Base-by-base conservation (phyloP, 2,113 vertebrate genomes). In the Nycticorax nycticorax region DNA sequence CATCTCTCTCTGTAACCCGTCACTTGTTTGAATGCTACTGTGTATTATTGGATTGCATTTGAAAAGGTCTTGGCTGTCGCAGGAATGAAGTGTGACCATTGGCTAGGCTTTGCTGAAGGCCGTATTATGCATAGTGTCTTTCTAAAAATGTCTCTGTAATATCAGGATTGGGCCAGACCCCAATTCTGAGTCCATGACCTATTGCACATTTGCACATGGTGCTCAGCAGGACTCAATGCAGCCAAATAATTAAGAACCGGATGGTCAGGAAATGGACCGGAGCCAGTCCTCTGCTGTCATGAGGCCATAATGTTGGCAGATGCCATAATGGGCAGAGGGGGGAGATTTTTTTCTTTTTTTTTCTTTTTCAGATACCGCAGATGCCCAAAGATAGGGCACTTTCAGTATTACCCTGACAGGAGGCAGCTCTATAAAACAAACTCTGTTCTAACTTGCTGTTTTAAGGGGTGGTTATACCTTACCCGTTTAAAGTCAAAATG, bases 51-150 rank as follows among this genome's bases (percentile, higher is more conserved):
- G 91, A 86, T 94, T 93, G 95, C 93, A 22, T 88, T 93, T 35
- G 95, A 82, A 80, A 89, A 95, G 97, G 95, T 64, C 96, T 96
- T 95, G 94, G 95, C 96, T 94, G 93, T 94, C 45, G 2, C 91
- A 85, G 93, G 89, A 95, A 96, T 96, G 96, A 97, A 97, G 97
- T 97, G 96, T 97, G 95, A 97, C 96, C 89, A 39, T 89, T 96
- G 96, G 91, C 92, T 37, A 3, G 92, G 91, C 93, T 90, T 80
- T 48, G 93, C 96, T 85, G 92, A 93, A 60, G 96, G 91, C 92
- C 12, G 62, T 64, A 15, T 48, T 94, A 93, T 95, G 81, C 56
- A 4, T 32, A 63, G 89, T 64, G 81, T 91, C 96, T 94, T 96
- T 96, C 95, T 97, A 91, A 95, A 96, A 96, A 91, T 19, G 92